Percentiles rank a stretch among this genome's conserved stretches.
phyloP scores from a whole-genome alignment of 2,113 vertebrate genomes.

The Pelusios castaneus region DNA sequence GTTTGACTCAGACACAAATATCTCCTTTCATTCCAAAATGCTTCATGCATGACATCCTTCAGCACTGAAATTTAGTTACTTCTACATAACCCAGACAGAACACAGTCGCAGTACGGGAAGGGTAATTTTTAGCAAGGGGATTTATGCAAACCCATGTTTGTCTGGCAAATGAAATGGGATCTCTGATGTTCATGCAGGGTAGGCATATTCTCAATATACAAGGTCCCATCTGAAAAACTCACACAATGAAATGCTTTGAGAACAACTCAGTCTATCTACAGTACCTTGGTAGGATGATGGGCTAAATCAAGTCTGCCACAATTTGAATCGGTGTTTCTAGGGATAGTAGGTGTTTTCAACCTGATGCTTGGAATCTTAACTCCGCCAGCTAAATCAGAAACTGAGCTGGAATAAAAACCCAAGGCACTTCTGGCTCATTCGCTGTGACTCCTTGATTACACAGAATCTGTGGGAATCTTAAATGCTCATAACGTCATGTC shows the following conservation, averaged over 20 bases:
- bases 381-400: slow-evolving; percentile 24
- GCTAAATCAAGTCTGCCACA: background rate
- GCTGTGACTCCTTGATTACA: slow-evolving; percentile 5
- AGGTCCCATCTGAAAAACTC: background rate
- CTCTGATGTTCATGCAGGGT: slow-evolving; percentile 63
- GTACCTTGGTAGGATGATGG: background rate
- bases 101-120: slow-evolving; percentile 44
- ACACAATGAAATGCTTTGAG: slow-evolving; percentile 26
- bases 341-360: background rate
- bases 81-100: background rate
- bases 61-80: slow-evolving; percentile 68
- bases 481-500: background rate
- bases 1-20: background rate
- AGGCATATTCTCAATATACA: slow-evolving; percentile 60
- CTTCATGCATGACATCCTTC: background rate
- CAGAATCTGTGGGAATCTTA: background rate
- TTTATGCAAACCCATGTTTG: slow-evolving; percentile 56
- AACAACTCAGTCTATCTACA: slow-evolving; percentile 30
- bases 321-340: background rate
- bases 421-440: slow-evolving; percentile 9
- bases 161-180: slow-evolving; percentile 68
- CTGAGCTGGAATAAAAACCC: slow-evolving; percentile 15
- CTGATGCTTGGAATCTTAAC: background rate
- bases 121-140: slow-evolving; percentile 69
- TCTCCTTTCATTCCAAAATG: background rate